These are phyloP conservation scores for Drosophila meridionalis DNA, from an alignment of 2,888 invertebrate genomes.

Conservation along the genomic window DNA sequence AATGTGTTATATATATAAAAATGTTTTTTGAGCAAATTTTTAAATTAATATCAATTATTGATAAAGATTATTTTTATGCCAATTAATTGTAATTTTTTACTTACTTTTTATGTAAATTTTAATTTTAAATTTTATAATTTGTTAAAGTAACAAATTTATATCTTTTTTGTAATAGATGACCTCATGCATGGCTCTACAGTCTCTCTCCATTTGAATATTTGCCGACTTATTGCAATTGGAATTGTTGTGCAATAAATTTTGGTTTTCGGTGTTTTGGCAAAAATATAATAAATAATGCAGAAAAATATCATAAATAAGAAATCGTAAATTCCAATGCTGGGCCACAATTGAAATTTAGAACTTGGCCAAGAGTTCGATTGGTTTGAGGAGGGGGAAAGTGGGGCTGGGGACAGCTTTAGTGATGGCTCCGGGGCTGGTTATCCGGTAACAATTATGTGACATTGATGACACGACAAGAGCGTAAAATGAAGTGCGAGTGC, in stretches of 20 bases:
- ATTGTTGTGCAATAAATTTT: constrained; percentile 50
- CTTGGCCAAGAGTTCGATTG: constrained; percentile 5
- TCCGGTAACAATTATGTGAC: constrained; percentile 25
- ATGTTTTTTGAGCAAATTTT: too few species aligned
- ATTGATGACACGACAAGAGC: constrained; percentile 23
- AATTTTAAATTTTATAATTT: neutral
- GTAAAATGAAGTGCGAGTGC: constrained; percentile 20
- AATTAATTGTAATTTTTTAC: neutral
- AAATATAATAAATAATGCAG: constrained; percentile 66
- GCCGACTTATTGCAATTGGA: constrained; percentile 1
- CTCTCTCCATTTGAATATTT: neutral
- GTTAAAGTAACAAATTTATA: neutral
- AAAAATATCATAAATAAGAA: constrained; percentile 66
- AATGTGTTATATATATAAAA: too few species aligned
- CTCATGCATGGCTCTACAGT: neutral
- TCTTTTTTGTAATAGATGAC: neutral
- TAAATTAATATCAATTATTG: too few species aligned
- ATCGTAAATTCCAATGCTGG: constrained; percentile 14
- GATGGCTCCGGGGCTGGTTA: neutral
- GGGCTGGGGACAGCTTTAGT: neutral
- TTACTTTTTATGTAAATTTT: neutral
- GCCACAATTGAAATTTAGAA: constrained; percentile 21
- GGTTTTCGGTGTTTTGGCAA: constrained; percentile 31
- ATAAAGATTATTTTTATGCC: too few species aligned
- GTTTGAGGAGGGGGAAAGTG: neutral